phyloP scores from a whole-genome alignment of 1,140 invertebrate species.

The Eriosoma lanigerum region DNA sequence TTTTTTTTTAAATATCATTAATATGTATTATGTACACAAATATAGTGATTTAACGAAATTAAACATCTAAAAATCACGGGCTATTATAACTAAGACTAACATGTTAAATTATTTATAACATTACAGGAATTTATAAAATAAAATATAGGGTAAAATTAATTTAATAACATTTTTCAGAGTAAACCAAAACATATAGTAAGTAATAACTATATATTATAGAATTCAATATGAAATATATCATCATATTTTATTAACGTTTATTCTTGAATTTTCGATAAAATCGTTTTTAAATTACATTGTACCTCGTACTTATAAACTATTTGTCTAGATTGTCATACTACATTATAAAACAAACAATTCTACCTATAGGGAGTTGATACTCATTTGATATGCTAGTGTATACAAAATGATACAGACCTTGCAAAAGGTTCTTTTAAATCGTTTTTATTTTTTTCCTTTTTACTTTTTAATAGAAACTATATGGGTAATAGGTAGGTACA shows the following conservation, averaged over 20 bases:
- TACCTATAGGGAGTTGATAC: conserved; percentile 12
- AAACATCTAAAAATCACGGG: too few relatives aligned
- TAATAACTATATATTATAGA: neutral
- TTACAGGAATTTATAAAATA: too few relatives aligned
- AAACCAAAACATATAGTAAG: neutral
- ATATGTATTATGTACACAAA: too few relatives aligned
- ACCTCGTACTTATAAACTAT: conserved; percentile 13
- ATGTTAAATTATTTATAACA: too few relatives aligned
- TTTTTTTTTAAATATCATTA: too few relatives aligned
- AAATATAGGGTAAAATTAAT: too few relatives aligned
- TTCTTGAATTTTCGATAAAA: neutral
- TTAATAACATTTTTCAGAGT: too few relatives aligned
- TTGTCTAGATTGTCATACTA: conserved; percentile 9
- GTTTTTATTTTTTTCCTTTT: neutral
- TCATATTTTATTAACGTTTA: neutral
- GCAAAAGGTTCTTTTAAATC: conserved; percentile 3
- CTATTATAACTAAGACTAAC: too few relatives aligned
- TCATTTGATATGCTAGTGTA: conserved; percentile 26
- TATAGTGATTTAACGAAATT: too few relatives aligned
- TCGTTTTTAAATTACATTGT: neutral
- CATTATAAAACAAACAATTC: conserved; percentile 35
- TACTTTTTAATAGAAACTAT: neutral
- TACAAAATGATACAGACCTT: conserved; percentile 11
- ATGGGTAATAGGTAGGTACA: too few relatives aligned
- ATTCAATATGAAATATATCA: neutral